phyloP scores from a whole-genome alignment of 1,140 invertebrate species.

The Dysdera silvatica region DNA sequence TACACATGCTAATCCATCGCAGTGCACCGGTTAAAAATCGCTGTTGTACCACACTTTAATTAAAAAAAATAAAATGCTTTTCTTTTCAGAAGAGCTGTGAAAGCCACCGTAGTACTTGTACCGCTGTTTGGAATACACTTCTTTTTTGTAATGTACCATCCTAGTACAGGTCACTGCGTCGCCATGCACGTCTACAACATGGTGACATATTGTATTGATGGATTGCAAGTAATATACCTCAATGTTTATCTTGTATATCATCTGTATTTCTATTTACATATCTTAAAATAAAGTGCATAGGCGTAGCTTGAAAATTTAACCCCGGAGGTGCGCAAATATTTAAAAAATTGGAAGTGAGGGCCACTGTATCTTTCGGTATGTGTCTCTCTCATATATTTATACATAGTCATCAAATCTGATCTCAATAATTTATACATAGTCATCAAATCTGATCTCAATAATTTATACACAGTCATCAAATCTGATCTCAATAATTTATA shows the following conservation, averaged over 20 bases:
- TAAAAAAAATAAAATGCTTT: conserved; percentile 1
- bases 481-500: too few relatives aligned
- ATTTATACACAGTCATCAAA: too few relatives aligned
- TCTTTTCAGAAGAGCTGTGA: conserved; percentile 49
- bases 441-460: too few relatives aligned
- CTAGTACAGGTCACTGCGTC: conserved; percentile 39
- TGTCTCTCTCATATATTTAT: too few relatives aligned
- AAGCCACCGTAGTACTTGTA: conserved; percentile 52
- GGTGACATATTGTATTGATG: conserved; percentile 45
- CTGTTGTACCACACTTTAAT: background rate
- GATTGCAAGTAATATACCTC: conserved; percentile 40
- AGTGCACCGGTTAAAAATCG: background rate
- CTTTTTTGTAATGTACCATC: conserved; percentile 49
- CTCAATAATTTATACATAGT: too few relatives aligned
- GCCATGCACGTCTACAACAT: conserved; percentile 43
- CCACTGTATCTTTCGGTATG: too few relatives aligned
- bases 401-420: too few relatives aligned
- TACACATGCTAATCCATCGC: too few relatives aligned
- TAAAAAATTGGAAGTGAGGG: too few relatives aligned
- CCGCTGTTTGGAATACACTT: conserved; percentile 54
- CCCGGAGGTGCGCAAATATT: too few relatives aligned
- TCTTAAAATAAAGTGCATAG: background rate
- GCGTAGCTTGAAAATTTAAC: background rate
- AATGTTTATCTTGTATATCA: background rate
- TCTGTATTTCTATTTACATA: background rate